Evolutionary conservation across 1,140 invertebrate species (phyloP).

Genomic region (Bicyclus anynana): DNA sequence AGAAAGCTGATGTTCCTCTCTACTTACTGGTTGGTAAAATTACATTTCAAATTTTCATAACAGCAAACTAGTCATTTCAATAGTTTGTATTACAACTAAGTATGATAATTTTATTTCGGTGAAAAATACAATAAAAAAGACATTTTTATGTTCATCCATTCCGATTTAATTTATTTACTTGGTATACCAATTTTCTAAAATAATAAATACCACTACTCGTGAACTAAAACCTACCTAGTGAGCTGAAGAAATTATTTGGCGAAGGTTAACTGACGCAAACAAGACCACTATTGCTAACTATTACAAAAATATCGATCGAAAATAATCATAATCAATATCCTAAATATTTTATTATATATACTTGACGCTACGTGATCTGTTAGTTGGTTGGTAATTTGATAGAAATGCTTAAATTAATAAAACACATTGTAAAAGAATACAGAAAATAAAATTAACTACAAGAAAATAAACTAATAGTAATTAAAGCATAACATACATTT

Average conservation of each 20-base stretch:
- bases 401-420: background rate
- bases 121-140: too few relatives aligned
- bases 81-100: too few relatives aligned
- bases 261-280: background rate
- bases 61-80: too few relatives aligned
- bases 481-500: background rate
- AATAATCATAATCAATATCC: background rate
- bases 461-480: background rate
- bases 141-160: too few relatives aligned
- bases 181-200: background rate
- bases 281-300: background rate
- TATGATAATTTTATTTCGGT: too few relatives aligned
- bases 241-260: background rate
- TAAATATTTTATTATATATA: too few relatives aligned
- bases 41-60: too few relatives aligned
- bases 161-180: too few relatives aligned
- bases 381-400: background rate
- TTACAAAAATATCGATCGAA: background rate
- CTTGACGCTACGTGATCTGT: too few relatives aligned
- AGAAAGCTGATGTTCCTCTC: too few relatives aligned
- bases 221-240: background rate
- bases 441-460: background rate
- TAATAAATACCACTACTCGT: background rate
- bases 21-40: too few relatives aligned
- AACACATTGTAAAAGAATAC: background rate